phyloP scores from a whole-genome alignment of 2,113 vertebrate genomes.

The Alaudala cheleensis region DNA sequence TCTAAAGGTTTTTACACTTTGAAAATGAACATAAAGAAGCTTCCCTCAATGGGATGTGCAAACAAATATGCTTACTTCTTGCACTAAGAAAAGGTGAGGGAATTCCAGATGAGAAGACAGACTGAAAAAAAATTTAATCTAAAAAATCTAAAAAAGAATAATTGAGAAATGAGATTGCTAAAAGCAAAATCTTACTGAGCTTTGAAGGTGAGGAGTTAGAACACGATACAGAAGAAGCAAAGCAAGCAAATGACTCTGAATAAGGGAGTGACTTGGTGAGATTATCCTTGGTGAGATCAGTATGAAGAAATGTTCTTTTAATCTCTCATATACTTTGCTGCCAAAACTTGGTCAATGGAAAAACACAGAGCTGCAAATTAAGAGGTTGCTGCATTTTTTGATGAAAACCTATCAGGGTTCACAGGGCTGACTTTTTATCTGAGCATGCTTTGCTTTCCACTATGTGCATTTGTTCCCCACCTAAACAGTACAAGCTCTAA shows the following conservation, averaged over 20 bases:
- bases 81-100: background rate
- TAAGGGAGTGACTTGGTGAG: conserved; percentile 1
- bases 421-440: background rate
- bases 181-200: conserved; percentile 1
- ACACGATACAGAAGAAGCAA: conserved; percentile 15
- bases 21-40: background rate
- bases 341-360: conserved; percentile 3
- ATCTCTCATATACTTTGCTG: conserved; percentile 23
- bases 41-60: background rate
- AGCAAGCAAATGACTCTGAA: background rate
- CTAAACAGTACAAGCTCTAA: background rate
- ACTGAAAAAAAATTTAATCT: background rate
- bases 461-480: background rate
- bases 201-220: conserved; percentile 51
- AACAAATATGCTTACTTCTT: background rate
- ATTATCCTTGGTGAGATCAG: conserved; percentile 37
- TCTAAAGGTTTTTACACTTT: background rate
- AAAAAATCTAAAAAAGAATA: background rate
- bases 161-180: conserved; percentile 24
- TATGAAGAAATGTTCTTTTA: conserved; percentile 23
- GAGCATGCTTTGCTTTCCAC: background rate
- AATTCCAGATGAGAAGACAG: conserved; percentile 24
- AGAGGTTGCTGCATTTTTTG: background rate
- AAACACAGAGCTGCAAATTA: conserved; percentile 5
- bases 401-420: background rate